These are phyloP conservation scores for Calcarius ornatus DNA, from an alignment of 2,113 vertebrate genomes.

Conservation along the genomic window DNA sequence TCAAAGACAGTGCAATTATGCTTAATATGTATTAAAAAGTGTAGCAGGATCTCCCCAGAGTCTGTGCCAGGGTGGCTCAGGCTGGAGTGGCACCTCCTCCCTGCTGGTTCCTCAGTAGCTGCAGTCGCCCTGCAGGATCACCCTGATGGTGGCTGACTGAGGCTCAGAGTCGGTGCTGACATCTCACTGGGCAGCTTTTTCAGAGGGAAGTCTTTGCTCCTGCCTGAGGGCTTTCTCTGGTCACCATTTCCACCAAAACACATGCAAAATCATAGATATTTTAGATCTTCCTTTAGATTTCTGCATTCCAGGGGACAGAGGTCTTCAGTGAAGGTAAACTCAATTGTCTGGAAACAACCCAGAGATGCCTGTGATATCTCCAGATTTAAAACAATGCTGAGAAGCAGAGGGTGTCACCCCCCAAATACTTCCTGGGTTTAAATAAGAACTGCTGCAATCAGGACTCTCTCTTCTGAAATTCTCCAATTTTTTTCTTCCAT, in stretches of 20 bases:
- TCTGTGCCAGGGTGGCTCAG: accelerated
- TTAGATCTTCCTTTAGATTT: neutral
- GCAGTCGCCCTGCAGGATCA: neutral
- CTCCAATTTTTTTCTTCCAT: neutral
- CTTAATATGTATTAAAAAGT: neutral
- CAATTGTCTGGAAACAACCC: neutral
- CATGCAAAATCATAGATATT: neutral
- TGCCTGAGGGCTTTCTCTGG: neutral
- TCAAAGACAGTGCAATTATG: neutral
- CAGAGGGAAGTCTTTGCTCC: neutral
- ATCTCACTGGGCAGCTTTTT: neutral
- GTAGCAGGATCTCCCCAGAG: neutral
- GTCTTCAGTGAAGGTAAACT: neutral
- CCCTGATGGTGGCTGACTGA: no score
- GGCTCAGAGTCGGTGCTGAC: neutral
- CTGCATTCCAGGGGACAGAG: neutral
- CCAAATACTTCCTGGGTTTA: neutral
- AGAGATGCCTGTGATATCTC: neutral
- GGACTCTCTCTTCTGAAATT: neutral
- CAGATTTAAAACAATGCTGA: neutral
- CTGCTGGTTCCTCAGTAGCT: neutral
- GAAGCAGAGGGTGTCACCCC: neutral
- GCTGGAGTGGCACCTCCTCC: neutral
- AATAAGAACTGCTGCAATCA: neutral
- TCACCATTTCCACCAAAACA: neutral